Evolutionary conservation across 2,113 vertebrate species (phyloP).

Genomic region (Gymnobelideus leadbeateri): DNA sequence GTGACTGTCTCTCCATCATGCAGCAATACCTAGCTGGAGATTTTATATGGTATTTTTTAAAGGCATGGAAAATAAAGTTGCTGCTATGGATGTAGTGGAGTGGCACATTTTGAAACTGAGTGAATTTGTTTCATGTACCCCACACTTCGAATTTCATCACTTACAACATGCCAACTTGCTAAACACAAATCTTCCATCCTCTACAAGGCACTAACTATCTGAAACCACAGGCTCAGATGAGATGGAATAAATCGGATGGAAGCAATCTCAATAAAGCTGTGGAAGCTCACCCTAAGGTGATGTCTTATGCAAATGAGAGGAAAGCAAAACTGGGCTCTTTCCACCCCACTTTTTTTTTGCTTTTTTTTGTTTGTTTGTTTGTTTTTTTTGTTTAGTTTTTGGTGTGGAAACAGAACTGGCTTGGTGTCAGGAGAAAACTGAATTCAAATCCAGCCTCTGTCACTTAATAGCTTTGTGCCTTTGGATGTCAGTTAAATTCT

Average conservation of each 20-base stretch:
- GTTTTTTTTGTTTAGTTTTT: not conserved
- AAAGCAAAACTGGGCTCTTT: not conserved
- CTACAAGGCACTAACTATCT: slow-evolving; percentile 52
- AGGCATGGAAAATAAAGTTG: slow-evolving; percentile 38
- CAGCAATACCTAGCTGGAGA: not conserved
- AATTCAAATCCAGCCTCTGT: not conserved
- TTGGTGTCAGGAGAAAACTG: not conserved
- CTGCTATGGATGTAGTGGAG: slow-evolving; percentile 7
- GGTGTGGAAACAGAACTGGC: not conserved
- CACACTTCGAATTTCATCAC: slow-evolving; percentile 40
- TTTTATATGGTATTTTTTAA: not conserved
- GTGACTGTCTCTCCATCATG: slow-evolving; percentile 9
- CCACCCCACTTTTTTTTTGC: not conserved
- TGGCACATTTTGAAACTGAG: slow-evolving; percentile 47
- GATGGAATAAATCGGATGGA: slow-evolving; percentile 4
- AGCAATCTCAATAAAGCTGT: slow-evolving; percentile 11
- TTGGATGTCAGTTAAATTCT: not conserved
- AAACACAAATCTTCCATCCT: slow-evolving; percentile 45
- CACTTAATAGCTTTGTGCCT: not conserved
- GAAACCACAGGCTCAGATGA: slow-evolving; percentile 46
- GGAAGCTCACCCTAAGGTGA: not conserved
- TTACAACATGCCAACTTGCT: slow-evolving; percentile 46
- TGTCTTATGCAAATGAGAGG: slow-evolving; percentile 16
- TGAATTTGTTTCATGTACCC: slow-evolving; percentile 18
- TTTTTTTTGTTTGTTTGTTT: not conserved